phyloP scores from a whole-genome alignment of 2,113 vertebrate species.

The Petroica traversi region DNA sequence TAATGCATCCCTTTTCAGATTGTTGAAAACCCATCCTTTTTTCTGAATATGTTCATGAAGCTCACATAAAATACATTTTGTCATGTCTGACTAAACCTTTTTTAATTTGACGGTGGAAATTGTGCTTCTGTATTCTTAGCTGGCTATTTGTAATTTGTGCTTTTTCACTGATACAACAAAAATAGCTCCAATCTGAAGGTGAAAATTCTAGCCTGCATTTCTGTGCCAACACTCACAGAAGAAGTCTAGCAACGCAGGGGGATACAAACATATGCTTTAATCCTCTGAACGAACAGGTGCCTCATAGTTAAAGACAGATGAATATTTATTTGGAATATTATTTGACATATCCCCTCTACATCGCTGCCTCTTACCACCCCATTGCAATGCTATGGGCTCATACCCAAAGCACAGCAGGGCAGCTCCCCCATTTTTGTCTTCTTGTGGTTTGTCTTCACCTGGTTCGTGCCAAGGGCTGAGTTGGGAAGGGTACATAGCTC shows the following conservation, averaged over 20 bases:
- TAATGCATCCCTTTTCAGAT: not conserved
- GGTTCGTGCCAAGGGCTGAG: not conserved
- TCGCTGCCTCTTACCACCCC: not conserved
- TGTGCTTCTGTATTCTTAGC: not conserved
- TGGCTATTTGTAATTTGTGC: not conserved
- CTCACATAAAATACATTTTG: not conserved
- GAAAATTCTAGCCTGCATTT: not conserved
- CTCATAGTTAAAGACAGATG: not conserved
- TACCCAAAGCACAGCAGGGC: not conserved
- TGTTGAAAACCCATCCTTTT: not conserved
- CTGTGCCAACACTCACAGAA: not conserved
- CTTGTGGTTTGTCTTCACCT: accelerated
- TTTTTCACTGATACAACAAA: not conserved
- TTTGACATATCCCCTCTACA: not conserved
- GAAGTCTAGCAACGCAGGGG: not conserved
- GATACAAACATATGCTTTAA: not conserved
- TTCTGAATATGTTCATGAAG: not conserved
- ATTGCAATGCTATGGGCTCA: not conserved
- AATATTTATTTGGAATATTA: not conserved
- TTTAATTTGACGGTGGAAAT: not conserved
- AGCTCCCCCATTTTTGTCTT: not conserved
- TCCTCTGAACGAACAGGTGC: not conserved
- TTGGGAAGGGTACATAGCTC: not conserved
- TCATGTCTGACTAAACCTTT: constrained; percentile 9
- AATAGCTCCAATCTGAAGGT: constrained; percentile 15